A percentile compares a stretch with the other conserved stretches of the same genome.
Conservation (phyloP, 2,113 vertebrate genomes). For the Corvus moneduloides region DNA sequence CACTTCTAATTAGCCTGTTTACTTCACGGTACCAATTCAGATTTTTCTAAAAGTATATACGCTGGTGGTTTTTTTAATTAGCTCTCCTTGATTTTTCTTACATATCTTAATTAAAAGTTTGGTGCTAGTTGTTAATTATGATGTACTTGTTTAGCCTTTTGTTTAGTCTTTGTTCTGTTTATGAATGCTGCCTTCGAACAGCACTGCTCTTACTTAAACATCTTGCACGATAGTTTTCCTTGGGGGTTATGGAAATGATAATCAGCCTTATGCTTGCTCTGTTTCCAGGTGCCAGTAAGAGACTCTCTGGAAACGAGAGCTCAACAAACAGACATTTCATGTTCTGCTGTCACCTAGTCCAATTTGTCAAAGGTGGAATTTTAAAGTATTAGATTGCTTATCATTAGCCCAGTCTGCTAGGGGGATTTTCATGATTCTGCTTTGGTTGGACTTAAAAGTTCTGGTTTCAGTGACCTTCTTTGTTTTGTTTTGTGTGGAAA, state of each 20-base stretch:
- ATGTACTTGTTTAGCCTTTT: constrained; percentile 55
- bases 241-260: constrained; percentile 58
- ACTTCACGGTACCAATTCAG: not conserved
- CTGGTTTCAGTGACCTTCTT: not conserved
- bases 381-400: not conserved
- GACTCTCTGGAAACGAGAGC: constrained; percentile 11
- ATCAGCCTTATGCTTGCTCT: constrained; percentile 56
- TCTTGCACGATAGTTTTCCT: constrained; percentile 58
- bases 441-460: not conserved
- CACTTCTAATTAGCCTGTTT: constrained; percentile 42
- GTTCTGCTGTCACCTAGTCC: not conserved
- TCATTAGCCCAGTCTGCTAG: not conserved
- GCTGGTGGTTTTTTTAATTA: constrained; percentile 1
- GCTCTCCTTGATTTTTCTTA: constrained; percentile 28
- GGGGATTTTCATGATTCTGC: not conserved
- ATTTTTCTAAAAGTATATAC: not conserved
- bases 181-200: constrained; percentile 47
- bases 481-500: not conserved
- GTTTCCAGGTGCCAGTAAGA: constrained; percentile 55
- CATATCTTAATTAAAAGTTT: constrained; percentile 58
- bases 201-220: constrained; percentile 38
- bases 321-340: not conserved
- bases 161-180: constrained; percentile 61
- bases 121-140: constrained; percentile 49
- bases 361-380: not conserved